Evolutionary conservation across 2,797 vertebrate species (phyloP).

Genomic region (Dendrocincla fuliginosa): DNA sequence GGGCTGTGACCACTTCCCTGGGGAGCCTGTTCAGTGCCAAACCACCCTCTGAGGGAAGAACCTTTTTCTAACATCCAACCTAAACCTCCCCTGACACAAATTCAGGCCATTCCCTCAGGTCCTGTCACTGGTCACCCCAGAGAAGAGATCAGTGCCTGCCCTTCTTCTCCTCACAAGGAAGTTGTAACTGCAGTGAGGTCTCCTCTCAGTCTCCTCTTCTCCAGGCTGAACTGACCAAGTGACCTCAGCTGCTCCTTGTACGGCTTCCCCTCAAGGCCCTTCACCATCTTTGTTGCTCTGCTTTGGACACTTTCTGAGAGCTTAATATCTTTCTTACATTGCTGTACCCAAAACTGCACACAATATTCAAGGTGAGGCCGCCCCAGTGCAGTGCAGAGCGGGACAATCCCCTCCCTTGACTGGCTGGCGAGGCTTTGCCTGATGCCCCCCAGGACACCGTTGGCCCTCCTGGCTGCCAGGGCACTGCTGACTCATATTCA

Average conservation of each 20-base stretch:
- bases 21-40: not conserved
- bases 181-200: not conserved
- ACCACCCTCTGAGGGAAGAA: not conserved
- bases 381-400: not conserved
- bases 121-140: not conserved
- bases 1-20: not conserved
- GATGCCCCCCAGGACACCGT: not conserved
- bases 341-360: not conserved
- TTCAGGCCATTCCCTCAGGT: not conserved
- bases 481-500: not conserved
- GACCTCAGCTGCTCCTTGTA: not conserved
- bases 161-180: not conserved
- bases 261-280: not conserved
- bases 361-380: not conserved
- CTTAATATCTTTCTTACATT: not conserved
- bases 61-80: not conserved
- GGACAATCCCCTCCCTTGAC: not conserved
- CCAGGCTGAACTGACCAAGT: not conserved
- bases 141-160: not conserved
- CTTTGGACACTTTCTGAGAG: not conserved
- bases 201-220: not conserved
- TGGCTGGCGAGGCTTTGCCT: fast-evolving
- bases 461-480: not conserved
- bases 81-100: not conserved
- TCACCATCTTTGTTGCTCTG: not conserved